A percentile compares a stretch with the other conserved stretches of the same genome.
These are phyloP conservation scores for Octodon degus DNA, from an alignment of 2,113 vertebrate species.

Conservation along the genomic window DNA sequence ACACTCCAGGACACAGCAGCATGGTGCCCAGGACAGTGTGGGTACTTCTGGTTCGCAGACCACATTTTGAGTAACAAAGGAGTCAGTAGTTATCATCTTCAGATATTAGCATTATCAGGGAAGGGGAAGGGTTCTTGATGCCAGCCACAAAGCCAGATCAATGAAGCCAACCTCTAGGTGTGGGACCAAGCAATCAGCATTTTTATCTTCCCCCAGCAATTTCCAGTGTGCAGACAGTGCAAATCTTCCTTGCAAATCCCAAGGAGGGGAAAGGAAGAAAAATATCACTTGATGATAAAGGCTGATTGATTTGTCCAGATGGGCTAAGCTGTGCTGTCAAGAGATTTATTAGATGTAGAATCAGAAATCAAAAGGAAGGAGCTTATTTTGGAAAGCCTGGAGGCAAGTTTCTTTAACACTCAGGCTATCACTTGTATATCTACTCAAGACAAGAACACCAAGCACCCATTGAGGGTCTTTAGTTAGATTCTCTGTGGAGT, in stretches of 20 bases:
- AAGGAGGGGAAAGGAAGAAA: conserved; percentile 42
- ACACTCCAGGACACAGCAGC: neutral
- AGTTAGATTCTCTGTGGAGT: too few relatives aligned
- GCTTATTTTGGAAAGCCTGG: conserved; percentile 77
- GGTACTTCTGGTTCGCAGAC: neutral
- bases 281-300: conserved; percentile 63
- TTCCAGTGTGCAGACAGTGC: neutral
- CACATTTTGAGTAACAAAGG: neutral
- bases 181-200: neutral
- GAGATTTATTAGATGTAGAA: conserved; percentile 55
- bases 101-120: neutral
- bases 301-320: conserved; percentile 79
- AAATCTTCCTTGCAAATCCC: neutral
- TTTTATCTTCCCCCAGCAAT: conserved; percentile 44
- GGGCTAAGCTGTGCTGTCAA: conserved; percentile 73
- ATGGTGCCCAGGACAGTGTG: neutral
- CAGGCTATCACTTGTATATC: neutral
- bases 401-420: conserved; percentile 66
- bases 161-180: neutral
- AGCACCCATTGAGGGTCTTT: too few relatives aligned
- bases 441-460: too few relatives aligned
- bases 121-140: neutral
- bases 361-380: conserved; percentile 62
- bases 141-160: neutral
- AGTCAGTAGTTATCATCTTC: neutral